These are phyloP conservation scores for Xyliphius kryptos DNA, from an alignment of 2,113 vertebrate genomes.

Conservation along the genomic window DNA sequence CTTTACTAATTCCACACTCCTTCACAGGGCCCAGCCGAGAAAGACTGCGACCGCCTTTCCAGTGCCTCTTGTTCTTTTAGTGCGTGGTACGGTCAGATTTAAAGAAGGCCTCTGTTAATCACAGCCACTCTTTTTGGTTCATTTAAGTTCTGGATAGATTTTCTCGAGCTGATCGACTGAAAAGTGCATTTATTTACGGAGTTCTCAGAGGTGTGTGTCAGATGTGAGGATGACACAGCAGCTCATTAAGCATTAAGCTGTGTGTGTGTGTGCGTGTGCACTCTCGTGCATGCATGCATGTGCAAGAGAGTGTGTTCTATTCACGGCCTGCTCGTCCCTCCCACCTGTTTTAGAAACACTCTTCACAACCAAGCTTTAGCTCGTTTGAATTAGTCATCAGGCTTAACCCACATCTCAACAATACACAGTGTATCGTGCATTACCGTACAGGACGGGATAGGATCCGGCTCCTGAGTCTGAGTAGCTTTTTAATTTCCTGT, in stretches of 20 bases:
- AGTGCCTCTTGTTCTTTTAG: constrained; percentile 11
- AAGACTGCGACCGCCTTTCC: constrained; percentile 21
- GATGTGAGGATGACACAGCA: constrained; percentile 15
- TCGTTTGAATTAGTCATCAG: constrained; percentile 30
- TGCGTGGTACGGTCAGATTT: not conserved
- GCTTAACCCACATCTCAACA: constrained; percentile 25
- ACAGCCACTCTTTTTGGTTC: not conserved
- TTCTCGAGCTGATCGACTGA: not conserved
- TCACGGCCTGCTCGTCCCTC: constrained; percentile 33
- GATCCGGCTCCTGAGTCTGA: constrained; percentile 38
- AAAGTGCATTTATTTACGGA: not conserved
- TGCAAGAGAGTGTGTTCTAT: constrained; percentile 18
- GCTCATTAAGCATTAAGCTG: constrained; percentile 19
- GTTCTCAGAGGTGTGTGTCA: too few species aligned
- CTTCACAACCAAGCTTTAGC: constrained; percentile 27
- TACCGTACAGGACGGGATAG: constrained; percentile 25
- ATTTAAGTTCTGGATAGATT: not conserved
- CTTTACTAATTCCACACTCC: constrained; percentile 24
- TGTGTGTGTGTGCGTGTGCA: not conserved
- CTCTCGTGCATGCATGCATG: not conserved
- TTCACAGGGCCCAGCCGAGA: constrained; percentile 29
- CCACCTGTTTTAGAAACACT: constrained; percentile 34
- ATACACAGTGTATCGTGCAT: constrained; percentile 10
- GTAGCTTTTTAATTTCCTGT: constrained; percentile 43
- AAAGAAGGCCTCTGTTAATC: not conserved